These are phyloP conservation scores for Psix sp. DNA, from an alignment of 1,140 invertebrate genomes.

Conservation along the genomic window DNA sequence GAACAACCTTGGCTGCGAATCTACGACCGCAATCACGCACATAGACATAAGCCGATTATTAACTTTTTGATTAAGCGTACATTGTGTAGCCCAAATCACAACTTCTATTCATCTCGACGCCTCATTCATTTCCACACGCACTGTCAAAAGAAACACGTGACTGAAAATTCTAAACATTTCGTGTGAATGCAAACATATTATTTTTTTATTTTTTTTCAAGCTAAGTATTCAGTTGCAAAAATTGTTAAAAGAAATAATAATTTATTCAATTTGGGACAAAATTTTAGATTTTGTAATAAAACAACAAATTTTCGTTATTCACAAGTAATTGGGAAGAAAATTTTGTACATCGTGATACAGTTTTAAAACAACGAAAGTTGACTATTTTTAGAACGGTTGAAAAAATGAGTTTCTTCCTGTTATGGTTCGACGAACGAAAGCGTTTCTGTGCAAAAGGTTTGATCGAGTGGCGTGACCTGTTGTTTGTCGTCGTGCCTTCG, in stretches of 20 bases:
- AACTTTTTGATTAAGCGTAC: conserved; percentile 39
- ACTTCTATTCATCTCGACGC: conserved; percentile 13
- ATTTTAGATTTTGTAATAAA: too few species aligned
- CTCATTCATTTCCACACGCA: conserved; percentile 20
- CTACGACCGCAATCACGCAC: conserved; percentile 41
- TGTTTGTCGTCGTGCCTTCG: conserved; percentile 30
- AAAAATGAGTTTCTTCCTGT: conserved; percentile 53
- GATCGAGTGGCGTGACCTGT: conserved; percentile 47
- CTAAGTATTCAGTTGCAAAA: too few species aligned
- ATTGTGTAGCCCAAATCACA: conserved; percentile 18
- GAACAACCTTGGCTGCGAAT: conserved; percentile 28
- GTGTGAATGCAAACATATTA: too few species aligned
- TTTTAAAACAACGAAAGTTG: too few species aligned
- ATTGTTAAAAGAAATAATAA: too few species aligned
- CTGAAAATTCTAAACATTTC: conserved; percentile 8
- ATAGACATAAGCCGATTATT: conserved; percentile 28
- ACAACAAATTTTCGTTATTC: too few species aligned
- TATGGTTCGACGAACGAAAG: conserved; percentile 56
- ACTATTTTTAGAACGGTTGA: conserved; percentile 18
- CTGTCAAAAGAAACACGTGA: conserved; percentile 28
- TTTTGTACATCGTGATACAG: too few species aligned
- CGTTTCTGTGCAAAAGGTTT: conserved; percentile 51
- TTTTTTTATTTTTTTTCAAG: too few species aligned
- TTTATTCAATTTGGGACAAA: too few species aligned
- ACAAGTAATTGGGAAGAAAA: too few species aligned